Evolutionary conservation across 2,888 invertebrate genomes (phyloP).

Genomic region (Aleiodes alternator): DNA sequence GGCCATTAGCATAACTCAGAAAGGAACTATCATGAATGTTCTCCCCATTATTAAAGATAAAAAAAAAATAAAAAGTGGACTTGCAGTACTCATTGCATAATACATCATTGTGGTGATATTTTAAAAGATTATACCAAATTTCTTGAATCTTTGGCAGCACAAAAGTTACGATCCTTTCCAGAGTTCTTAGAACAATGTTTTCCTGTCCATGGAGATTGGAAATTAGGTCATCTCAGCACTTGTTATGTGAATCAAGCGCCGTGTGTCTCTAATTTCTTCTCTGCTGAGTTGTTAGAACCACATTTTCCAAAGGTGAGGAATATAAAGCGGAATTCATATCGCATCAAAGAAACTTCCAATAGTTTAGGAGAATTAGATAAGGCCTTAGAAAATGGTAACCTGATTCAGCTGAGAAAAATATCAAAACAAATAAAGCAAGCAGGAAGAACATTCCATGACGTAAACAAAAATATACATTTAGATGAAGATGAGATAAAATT

Average conservation of each 20-base stretch:
- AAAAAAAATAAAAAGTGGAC: conserved; percentile 4
- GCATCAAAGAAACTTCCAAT: background rate
- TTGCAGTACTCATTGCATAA: conserved; percentile 23
- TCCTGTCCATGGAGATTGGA: background rate
- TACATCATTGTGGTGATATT: background rate
- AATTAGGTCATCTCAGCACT: background rate
- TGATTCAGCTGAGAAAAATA: background rate
- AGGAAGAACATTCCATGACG: background rate
- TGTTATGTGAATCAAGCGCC: conserved; percentile 22
- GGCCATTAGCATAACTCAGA: background rate
- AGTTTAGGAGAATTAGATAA: background rate
- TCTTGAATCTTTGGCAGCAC: background rate
- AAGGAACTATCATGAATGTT: conserved; percentile 19
- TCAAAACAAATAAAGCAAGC: conserved; percentile 1
- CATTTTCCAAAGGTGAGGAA: conserved; percentile 8
- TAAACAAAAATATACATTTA: background rate
- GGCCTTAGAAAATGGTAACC: background rate
- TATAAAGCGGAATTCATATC: background rate
- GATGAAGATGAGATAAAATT: conserved; percentile 22
- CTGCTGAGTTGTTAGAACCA: background rate
- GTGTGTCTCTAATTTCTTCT: background rate
- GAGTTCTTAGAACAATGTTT: background rate
- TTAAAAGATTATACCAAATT: background rate
- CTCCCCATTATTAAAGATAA: background rate
- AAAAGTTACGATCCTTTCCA: background rate